Conservation (phyloP, 2,797 vertebrate species). For the Fundulus diaphanus region DNA sequence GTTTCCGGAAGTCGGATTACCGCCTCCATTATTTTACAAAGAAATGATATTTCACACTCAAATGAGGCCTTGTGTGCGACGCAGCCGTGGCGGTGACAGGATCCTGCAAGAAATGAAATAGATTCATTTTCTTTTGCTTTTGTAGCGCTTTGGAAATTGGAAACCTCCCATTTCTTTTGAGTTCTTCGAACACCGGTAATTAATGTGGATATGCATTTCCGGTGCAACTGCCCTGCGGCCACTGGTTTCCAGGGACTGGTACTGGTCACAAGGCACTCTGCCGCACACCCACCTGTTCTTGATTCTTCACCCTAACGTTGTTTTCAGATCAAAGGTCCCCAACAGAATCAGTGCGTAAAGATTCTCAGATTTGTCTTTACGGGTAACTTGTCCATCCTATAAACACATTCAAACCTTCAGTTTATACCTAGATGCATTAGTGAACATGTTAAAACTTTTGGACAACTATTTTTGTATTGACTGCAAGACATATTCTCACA, state of each 20-base stretch:
- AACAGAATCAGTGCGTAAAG: conserved; percentile 38
- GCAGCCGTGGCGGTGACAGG: conserved; percentile 72
- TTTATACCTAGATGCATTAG: neutral
- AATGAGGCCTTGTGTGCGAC: conserved; percentile 80
- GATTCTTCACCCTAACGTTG: conserved; percentile 57
- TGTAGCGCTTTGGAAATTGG: conserved; percentile 46
- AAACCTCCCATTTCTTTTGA: conserved; percentile 1
- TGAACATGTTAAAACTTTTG: neutral
- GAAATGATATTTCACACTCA: conserved; percentile 98
- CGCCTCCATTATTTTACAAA: conserved; percentile 94
- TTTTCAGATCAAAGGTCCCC: conserved; percentile 64
- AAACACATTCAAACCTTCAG: neutral
- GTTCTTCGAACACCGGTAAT: conserved; percentile 40
- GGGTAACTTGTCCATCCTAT: neutral
- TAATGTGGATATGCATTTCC: conserved; percentile 47
- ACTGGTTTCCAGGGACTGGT: conserved; percentile 10
- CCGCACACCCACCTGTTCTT: conserved; percentile 60
- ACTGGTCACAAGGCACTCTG: neutral
- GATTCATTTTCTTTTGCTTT: conserved; percentile 60
- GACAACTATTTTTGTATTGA: neutral
- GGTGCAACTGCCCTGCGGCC: conserved; percentile 13
- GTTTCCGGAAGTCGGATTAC: conserved; percentile 99
- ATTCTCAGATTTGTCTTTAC: neutral
- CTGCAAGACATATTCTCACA: neutral
- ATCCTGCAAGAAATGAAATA: conserved; percentile 54